Evolutionary conservation across 1,140 invertebrate genomes (phyloP).

Genomic region (Brachionus asplanchnoidis): DNA sequence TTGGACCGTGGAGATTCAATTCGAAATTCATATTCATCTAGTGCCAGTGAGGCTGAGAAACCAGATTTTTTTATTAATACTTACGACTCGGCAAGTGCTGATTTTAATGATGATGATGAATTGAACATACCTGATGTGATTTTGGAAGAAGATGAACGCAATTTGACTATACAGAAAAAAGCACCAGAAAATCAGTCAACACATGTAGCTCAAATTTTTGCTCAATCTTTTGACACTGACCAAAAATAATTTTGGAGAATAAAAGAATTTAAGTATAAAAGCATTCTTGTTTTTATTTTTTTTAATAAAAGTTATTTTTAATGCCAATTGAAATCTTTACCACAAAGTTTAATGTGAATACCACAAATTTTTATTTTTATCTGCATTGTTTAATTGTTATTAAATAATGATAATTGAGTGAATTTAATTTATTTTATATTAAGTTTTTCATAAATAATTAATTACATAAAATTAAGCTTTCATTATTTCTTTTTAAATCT

Average conservation of each 20-base stretch:
- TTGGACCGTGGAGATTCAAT: not conserved
- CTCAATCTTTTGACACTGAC: not conserved
- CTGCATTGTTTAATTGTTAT: too few relatives aligned
- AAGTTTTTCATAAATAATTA: too few relatives aligned
- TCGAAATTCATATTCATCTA: not conserved
- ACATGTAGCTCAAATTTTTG: not conserved
- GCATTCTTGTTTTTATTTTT: too few relatives aligned
- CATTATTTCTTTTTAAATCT: too few relatives aligned
- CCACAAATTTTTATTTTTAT: too few relatives aligned
- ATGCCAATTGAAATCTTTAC: too few relatives aligned
- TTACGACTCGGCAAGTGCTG: not conserved
- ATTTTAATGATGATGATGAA: not conserved
- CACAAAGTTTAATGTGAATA: too few relatives aligned
- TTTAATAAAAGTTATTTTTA: too few relatives aligned
- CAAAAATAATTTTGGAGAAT: not conserved
- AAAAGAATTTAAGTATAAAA: too few relatives aligned
- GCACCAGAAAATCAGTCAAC: not conserved
- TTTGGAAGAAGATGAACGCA: slow-evolving; percentile 14
- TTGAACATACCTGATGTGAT: slow-evolving; percentile 16
- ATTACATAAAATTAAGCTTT: too few relatives aligned
- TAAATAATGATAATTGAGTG: too few relatives aligned
- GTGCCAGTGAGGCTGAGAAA: not conserved
- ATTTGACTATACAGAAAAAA: slow-evolving; percentile 1
- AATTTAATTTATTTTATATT: too few relatives aligned
- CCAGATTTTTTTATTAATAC: not conserved